These are phyloP conservation scores for Petroica traversi DNA, from an alignment of 2,113 vertebrate species.

Conservation along the genomic window DNA sequence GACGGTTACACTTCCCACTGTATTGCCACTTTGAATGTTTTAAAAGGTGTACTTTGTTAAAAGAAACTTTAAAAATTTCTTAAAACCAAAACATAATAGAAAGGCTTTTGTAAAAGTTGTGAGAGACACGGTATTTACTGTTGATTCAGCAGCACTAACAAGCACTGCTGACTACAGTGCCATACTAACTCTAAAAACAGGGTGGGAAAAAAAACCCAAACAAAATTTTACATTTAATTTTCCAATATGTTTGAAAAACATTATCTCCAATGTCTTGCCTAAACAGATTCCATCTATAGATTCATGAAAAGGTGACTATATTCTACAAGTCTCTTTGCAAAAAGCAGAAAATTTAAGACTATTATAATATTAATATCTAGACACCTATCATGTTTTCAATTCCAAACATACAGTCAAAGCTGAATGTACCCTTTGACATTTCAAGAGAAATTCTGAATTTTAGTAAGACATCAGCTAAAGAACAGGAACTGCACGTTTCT, in stretches of 20 bases:
- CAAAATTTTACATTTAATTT: neutral
- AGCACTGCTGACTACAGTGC: neutral
- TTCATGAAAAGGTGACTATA: neutral
- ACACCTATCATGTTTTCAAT: neutral
- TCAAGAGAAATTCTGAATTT: neutral
- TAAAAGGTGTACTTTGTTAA: neutral
- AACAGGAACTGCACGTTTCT: neutral
- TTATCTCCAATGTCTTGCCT: neutral
- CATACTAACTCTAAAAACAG: neutral
- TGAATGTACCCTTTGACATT: neutral
- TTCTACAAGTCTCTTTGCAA: neutral
- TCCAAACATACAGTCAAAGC: neutral
- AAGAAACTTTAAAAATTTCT: neutral
- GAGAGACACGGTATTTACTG: neutral
- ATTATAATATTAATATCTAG: neutral
- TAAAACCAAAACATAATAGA: neutral
- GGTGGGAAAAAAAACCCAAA: rapidly evolving
- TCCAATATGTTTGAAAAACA: neutral
- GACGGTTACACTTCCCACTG: neutral
- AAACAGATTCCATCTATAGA: neutral
- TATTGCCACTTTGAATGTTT: neutral
- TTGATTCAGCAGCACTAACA: neutral
- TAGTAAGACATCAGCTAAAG: neutral
- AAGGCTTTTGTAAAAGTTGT: neutral
- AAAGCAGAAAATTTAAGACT: neutral